Evolutionary conservation across 2,888 invertebrate genomes (phyloP), one percentile per base, ranked within the genome.

Genomic region (Drosophila anomalata): DNA sequence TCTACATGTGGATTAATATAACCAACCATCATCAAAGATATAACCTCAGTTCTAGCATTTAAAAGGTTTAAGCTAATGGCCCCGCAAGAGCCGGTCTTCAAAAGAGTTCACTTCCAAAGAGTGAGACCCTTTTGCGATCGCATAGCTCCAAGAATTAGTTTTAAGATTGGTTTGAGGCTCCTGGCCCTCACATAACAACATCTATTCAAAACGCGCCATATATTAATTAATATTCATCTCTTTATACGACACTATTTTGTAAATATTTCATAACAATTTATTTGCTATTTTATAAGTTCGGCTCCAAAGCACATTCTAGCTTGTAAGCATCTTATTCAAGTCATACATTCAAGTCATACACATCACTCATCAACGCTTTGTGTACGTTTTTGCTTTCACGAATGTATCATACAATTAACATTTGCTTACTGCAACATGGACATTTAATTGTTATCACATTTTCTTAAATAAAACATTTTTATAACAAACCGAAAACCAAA

Each of bases 1-100:
- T 88, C 88, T 83, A 78, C 82, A 76, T 80, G 80, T 78, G 88
- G 88, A 86, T 77, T 80, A 82, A 84, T 78, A 81, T 79, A 79
- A 79, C 60, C 48, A 62, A 59, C 31, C 48, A 58, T 71, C 63
- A 65, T 51, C 54, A 68, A 67, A 60, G 44, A 67, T 62, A 69
- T 79, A 79, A 79, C 78, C 67, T 81, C 69, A 70, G 75, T 62
- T 46, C 71, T 75, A 73, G 81, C 75, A 51, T 56, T 36, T 58
- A 61, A 36, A 36, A 0, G 36, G 14, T 36, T 36, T n/a, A 36
- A 36, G n/a, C 2, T 36, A n/a, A 14, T 36, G 36, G 36, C n/a
- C 36, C 14, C 14, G n/a, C n/a, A 6, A 36, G 36, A 36, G 36
- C 36, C 14, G 26, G 22, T n/a, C 31, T 24, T 47, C 46, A 36